phyloP scores from a whole-genome alignment of 30 jellyfish, hydroid and myxozoan genomes.

The Hydractinia echinata region DNA sequence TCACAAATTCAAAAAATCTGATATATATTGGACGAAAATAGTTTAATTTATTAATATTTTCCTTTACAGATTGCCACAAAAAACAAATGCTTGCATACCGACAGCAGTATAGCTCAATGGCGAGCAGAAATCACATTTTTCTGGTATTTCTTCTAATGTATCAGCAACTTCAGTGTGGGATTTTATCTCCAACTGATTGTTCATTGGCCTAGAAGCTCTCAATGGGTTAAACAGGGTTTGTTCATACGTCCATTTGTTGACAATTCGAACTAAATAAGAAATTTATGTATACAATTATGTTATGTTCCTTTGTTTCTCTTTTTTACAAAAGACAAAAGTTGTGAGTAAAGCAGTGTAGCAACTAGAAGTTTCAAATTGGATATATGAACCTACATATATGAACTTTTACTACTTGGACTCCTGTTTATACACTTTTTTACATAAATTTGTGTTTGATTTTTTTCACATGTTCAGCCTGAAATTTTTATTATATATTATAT shows the following conservation, averaged over 20 bases:
- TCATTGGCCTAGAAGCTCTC: constrained; percentile 36
- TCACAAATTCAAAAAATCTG: too few relatives aligned
- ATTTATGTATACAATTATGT: not conserved
- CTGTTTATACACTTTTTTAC: too few relatives aligned
- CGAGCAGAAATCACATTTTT: constrained; percentile 32
- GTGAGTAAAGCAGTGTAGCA: not conserved
- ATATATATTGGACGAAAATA: too few relatives aligned
- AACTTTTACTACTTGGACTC: too few relatives aligned
- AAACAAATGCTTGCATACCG: constrained; percentile 18
- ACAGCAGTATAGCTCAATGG: constrained; percentile 38
- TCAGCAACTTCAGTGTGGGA: constrained; percentile 29
- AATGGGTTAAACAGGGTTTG: constrained; percentile 34
- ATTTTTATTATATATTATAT: too few relatives aligned
- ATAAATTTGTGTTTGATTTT: too few relatives aligned
- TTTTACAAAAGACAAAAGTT: not conserved
- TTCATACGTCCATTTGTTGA: constrained; percentile 34
- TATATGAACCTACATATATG: too few relatives aligned
- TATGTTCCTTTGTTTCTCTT: not conserved
- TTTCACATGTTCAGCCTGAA: too few relatives aligned
- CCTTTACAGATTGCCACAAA: not conserved
- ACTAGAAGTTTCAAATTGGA: too few relatives aligned
- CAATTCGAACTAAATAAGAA: constrained; percentile 16
- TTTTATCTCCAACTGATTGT: constrained; percentile 16
- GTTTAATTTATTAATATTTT: too few relatives aligned
- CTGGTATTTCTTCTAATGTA: constrained; percentile 20